These are phyloP conservation scores for Tetragonula clypearis DNA, from an alignment of 1,140 invertebrate genomes.

Conservation along the genomic window DNA sequence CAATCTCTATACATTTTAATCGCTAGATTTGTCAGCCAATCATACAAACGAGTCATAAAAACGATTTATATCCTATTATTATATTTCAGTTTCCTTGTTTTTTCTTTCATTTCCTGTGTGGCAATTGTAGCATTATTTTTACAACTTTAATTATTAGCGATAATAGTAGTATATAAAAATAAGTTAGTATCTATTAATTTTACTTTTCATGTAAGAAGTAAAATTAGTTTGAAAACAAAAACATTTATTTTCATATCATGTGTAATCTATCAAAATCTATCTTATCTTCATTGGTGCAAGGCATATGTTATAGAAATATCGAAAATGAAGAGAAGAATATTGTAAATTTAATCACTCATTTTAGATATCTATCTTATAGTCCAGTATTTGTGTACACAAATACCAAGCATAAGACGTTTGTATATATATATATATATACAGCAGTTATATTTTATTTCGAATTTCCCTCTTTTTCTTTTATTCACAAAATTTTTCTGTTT, in stretches of 20 bases:
- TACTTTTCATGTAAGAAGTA: neutral
- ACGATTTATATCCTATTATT: neutral
- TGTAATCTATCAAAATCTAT: neutral
- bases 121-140: neutral
- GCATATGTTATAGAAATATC: neutral
- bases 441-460: too few species aligned
- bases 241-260: neutral
- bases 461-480: neutral
- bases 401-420: conserved; percentile 4
- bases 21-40: neutral
- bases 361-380: conserved; percentile 16
- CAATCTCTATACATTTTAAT: conserved; percentile 7
- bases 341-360: conserved; percentile 7
- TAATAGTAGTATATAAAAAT: conserved; percentile 1
- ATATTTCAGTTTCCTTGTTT: conserved; percentile 6
- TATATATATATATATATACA: conserved; percentile 3
- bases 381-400: neutral
- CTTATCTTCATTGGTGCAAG: neutral
- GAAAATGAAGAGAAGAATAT: neutral
- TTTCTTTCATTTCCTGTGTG: neutral
- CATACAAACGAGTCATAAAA: neutral
- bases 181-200: conserved; percentile 22
- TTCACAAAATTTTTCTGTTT: neutral
- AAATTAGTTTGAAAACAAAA: neutral
- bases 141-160: neutral